Percentiles rank a stretch among this genome's conserved stretches.
phyloP scores from a whole-genome alignment of 2,113 vertebrate species.

The Leptodactylus fuscus region DNA sequence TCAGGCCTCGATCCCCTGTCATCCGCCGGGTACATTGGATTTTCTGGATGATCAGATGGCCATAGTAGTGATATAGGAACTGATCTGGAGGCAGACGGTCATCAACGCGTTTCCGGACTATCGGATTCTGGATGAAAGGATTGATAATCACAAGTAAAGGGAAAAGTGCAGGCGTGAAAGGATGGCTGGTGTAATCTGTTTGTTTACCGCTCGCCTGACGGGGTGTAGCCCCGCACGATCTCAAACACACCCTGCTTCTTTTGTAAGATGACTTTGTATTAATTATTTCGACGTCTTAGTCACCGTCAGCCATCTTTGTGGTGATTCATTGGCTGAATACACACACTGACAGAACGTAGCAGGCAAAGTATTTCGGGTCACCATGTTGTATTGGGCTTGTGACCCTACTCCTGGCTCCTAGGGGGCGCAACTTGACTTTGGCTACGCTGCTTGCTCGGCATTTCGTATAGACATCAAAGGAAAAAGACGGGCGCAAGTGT shows the following conservation, averaged over 20 bases:
- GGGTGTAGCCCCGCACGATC: slow-evolving; percentile 31
- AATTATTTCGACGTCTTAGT: slow-evolving; percentile 39
- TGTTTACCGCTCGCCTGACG: slow-evolving; percentile 37
- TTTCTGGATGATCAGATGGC: neutral
- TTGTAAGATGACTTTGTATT: slow-evolving; percentile 45
- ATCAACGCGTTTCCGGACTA: neutral
- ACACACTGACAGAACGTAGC: too few species aligned
- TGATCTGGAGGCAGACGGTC: too few species aligned
- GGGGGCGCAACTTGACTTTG: too few species aligned
- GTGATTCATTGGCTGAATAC: slow-evolving; percentile 37
- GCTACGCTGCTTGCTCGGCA: too few species aligned
- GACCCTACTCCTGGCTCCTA: too few species aligned
- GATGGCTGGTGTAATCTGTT: slow-evolving; percentile 31
- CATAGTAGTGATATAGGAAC: too few species aligned
- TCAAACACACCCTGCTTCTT: slow-evolving; percentile 49
- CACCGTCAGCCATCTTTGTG: slow-evolving; percentile 12
- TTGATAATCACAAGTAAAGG: neutral
- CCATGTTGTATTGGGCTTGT: too few species aligned
- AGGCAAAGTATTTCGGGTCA: slow-evolving; percentile 27
- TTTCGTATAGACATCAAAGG: too few species aligned
- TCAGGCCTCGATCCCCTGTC: neutral
- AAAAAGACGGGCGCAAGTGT: too few species aligned
- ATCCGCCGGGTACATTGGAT: too few species aligned
- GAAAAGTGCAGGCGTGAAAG: neutral
- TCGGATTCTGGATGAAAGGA: neutral